These are phyloP conservation scores for Urocyon cinereoargenteus DNA, from an alignment of 2,797 vertebrate species.

Conservation along the genomic window DNA sequence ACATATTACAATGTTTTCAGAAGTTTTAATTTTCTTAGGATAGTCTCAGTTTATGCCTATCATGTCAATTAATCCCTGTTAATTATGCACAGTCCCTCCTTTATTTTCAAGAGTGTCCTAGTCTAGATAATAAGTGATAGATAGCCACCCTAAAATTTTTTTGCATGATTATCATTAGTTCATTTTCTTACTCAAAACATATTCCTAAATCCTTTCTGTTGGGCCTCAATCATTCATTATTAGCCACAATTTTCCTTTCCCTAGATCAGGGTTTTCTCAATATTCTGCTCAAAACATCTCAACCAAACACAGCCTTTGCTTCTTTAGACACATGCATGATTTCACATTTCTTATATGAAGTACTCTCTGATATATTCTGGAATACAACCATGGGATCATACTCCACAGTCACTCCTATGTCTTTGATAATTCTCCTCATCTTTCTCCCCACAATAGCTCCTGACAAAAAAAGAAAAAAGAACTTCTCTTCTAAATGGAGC, in stretches of 20 bases:
- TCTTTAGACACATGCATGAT: not conserved
- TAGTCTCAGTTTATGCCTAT: not conserved
- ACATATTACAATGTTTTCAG: not conserved
- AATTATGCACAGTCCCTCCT: not conserved
- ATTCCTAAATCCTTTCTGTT: not conserved
- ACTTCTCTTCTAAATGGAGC: not conserved
- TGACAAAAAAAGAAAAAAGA: not conserved
- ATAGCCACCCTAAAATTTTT: not conserved
- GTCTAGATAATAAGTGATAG: not conserved
- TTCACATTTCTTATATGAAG: not conserved
- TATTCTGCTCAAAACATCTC: conserved; percentile 1
- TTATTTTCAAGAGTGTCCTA: not conserved
- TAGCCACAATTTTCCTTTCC: not conserved
- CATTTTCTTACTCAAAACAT: conserved; percentile 35
- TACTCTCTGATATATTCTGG: not conserved
- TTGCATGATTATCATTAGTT: not conserved
- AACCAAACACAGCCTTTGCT: not conserved
- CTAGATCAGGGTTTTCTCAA: not conserved
- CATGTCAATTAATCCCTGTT: not conserved
- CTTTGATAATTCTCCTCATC: not conserved
- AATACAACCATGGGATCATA: not conserved
- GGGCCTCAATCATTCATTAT: not conserved
- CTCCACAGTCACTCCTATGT: not conserved
- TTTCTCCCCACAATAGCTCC: not conserved
- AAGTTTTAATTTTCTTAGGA: not conserved